Base-by-base conservation (phyloP, 2,113 vertebrate species). In the Patagioenas fasciata region DNA sequence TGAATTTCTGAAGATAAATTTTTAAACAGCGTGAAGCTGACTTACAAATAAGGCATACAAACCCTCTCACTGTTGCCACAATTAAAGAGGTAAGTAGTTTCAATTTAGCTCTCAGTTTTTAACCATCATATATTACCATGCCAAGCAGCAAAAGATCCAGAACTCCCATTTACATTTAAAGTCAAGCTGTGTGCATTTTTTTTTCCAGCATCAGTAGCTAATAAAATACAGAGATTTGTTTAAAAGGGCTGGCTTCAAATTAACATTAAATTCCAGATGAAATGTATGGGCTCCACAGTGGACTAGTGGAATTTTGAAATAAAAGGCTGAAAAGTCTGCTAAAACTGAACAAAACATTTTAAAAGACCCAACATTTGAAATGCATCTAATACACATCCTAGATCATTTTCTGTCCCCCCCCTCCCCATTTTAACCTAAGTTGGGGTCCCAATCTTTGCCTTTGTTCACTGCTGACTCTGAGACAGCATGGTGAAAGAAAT, bases 391-490 rank as follows among this genome's bases (percentile, higher is more conserved):
- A 98, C 97, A 98, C 97, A 98, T 97, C 97, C 98, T 98, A 98
- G 67, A 61, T 97, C 12, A 91, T 97, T 97, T 97, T 97, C 94
- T 97, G 91, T 94, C 97, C 93, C 88, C 85, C 95, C 95, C 97
- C 84, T 78, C 85, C 97, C 97, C 86, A 92, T 96, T 97, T 97
- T 84, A 94, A 96, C 92, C 97, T 98, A 98, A 94, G 61, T 96
- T 93, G 97, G 98, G 97, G 97, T 94, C 98, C 98, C 97, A 95
- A 66, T 98, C 98, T 98, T 98, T 97, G 98, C 98, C 97, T 98
- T 98, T 98, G 98, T 98, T 98, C 98, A 98, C 98, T 98, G 98
- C 98, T 98, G 98, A 98, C 98, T 98, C 98, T 98, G 98, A 98
- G 98, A 98, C 98, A 98, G 98, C 98, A 98, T 97, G 98, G 98